Percentiles rank a stretch among this genome's conserved stretches.
Evolutionary conservation across 30 jellyfish, hydroid and myxozoan species (phyloP).

Genomic region (Chrysaora quinquecirrha): DNA sequence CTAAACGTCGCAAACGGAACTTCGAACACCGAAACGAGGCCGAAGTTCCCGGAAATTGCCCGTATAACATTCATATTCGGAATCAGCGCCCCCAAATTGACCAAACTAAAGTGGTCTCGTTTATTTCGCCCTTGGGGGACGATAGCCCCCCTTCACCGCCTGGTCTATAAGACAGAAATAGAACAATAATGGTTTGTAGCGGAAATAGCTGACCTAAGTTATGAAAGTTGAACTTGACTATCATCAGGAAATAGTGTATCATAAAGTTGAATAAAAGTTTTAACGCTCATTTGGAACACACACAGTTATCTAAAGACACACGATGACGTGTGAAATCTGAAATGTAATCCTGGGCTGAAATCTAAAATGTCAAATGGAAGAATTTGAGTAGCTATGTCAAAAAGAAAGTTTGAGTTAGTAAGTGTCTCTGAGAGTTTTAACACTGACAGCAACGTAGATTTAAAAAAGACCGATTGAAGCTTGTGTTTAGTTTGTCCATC

Average conservation of each 20-base stretch:
- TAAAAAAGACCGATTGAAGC: neutral
- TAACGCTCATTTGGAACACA: neutral
- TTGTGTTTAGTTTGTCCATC: neutral
- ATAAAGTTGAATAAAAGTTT: neutral
- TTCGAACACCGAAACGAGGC: too few relatives aligned
- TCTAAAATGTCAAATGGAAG: neutral
- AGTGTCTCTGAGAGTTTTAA: neutral
- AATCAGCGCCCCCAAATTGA: too few relatives aligned
- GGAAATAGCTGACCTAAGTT: too few relatives aligned
- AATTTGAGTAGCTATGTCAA: neutral
- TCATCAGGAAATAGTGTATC: neutral
- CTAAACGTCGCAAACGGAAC: too few relatives aligned
- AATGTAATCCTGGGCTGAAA: neutral
- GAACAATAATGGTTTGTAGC: too few relatives aligned
- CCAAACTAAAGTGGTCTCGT: too few relatives aligned
- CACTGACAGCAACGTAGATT: neutral
- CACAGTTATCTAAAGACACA: neutral
- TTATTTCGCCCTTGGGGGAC: too few relatives aligned
- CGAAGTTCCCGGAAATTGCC: too few relatives aligned
- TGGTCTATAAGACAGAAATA: too few relatives aligned
- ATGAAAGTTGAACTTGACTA: neutral
- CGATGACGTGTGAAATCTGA: too few relatives aligned
- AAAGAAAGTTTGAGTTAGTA: neutral
- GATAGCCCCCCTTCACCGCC: too few relatives aligned
- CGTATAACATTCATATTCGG: too few relatives aligned